Evolutionary conservation across 2,113 vertebrate species (phyloP).

Genomic region (Chlorodrepanis virens): DNA sequence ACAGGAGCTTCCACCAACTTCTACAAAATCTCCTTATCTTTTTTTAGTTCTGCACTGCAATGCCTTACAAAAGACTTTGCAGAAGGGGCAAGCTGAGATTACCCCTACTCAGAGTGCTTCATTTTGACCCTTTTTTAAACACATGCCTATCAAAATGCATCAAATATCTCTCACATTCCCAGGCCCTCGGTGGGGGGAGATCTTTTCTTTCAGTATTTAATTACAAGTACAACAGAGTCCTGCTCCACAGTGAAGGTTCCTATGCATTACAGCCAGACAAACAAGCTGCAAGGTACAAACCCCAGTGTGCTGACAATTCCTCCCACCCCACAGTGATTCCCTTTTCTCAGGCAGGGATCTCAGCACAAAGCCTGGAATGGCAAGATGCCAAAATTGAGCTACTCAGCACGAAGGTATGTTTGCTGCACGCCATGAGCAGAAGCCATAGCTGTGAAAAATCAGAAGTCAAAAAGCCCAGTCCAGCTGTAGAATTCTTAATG

Average conservation of each 20-base stretch:
- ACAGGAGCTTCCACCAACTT: neutral
- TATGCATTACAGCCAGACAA: neutral
- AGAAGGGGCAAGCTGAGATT: neutral
- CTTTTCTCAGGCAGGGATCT: neutral
- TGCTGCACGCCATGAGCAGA: neutral
- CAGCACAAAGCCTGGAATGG: neutral
- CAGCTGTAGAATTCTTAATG: neutral
- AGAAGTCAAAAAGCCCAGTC: neutral
- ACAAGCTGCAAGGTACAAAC: neutral
- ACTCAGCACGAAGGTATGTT: neutral
- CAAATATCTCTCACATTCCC: neutral
- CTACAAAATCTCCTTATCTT: neutral
- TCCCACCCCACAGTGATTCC: neutral
- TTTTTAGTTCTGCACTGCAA: neutral
- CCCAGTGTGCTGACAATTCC: neutral
- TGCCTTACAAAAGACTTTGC: neutral
- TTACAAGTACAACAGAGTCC: neutral
- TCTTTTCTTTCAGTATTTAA: neutral
- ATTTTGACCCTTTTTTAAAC: neutral
- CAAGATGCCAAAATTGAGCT: neutral
- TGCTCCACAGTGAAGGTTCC: neutral
- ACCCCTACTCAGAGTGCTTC: neutral
- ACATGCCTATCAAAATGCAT: accelerated
- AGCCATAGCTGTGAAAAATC: neutral
- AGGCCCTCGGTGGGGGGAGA: neutral